phyloP scores from a whole-genome alignment of 2,888 invertebrate genomes.

The Caenorhabditis wallacei region DNA sequence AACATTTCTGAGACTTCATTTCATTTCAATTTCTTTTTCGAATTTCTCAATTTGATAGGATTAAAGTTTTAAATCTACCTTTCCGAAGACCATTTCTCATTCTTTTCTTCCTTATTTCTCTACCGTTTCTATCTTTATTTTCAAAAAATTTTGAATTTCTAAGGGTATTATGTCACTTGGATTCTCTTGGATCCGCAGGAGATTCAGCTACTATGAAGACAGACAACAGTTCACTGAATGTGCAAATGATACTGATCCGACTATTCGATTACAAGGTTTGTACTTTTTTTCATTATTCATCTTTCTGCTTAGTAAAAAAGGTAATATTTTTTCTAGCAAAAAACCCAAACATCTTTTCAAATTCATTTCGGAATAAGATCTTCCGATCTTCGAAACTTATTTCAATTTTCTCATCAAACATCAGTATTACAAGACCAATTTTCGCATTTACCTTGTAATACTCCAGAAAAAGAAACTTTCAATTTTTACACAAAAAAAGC shows the following conservation, averaged over 20 bases:
- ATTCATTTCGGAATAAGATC: background rate
- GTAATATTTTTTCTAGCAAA: no score
- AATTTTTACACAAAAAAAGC: slow-evolving; percentile 17
- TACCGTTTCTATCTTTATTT: background rate
- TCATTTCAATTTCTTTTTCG: slow-evolving; percentile 1
- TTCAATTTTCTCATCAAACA: slow-evolving; percentile 9
- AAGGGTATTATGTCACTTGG: slow-evolving; percentile 58
- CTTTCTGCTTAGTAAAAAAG: no score
- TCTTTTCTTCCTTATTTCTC: background rate
- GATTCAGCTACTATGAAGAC: slow-evolving; percentile 64
- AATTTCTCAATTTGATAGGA: slow-evolving; percentile 21
- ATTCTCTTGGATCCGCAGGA: slow-evolving; percentile 65
- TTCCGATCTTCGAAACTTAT: slow-evolving; percentile 26
- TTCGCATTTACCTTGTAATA: slow-evolving; percentile 36
- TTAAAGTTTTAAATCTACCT: slow-evolving; percentile 24
- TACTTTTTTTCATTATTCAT: background rate
- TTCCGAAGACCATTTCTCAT: background rate
- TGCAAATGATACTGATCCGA: slow-evolving; percentile 60
- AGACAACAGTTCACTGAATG: slow-evolving; percentile 45
- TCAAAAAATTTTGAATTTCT: slow-evolving; percentile 6
- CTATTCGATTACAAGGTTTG: slow-evolving; percentile 61
- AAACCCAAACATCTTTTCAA: no score
- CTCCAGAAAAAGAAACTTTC: slow-evolving; percentile 17
- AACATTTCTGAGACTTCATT: slow-evolving; percentile 34
- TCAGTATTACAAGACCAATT: slow-evolving; percentile 29